Conservation (phyloP, 2,113 vertebrate species). For the Archilochus colubris region DNA sequence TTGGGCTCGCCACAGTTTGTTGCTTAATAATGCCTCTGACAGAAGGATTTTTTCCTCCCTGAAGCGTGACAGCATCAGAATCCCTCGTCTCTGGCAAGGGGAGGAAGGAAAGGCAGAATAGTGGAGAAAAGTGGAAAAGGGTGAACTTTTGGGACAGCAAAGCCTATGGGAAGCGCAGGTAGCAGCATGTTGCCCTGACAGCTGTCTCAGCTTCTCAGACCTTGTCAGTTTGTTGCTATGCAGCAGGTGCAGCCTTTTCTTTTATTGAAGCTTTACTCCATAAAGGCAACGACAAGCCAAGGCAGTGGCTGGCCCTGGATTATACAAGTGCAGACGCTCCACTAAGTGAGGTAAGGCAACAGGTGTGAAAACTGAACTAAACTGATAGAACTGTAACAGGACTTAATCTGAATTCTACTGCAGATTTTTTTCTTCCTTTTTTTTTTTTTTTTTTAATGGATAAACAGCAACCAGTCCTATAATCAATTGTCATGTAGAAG, state of each 20-base stretch:
- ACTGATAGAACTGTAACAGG: conserved; percentile 49
- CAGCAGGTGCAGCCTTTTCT: conserved; percentile 81
- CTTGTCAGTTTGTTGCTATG: conserved; percentile 77
- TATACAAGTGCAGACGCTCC: conserved; percentile 79
- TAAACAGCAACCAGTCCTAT: conserved; percentile 32
- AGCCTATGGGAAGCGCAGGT: conserved; percentile 82
- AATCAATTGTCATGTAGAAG: conserved; percentile 22
- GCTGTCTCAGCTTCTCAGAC: conserved; percentile 81
- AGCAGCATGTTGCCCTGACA: conserved; percentile 77
- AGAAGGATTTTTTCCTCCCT: conserved; percentile 76
- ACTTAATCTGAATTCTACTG: conserved; percentile 64
- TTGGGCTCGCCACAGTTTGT: conserved; percentile 73
- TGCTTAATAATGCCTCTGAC: conserved; percentile 80
- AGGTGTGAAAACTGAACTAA: conserved; percentile 76
- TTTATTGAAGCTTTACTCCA: conserved; percentile 76
- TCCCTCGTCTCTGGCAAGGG: conserved; percentile 57
- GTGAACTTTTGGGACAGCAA: conserved; percentile 69
- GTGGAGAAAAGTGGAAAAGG: conserved; percentile 68
- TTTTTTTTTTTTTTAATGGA: neutral
- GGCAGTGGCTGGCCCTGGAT: conserved; percentile 81
- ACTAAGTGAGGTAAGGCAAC: conserved; percentile 84
- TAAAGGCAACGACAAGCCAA: conserved; percentile 78
- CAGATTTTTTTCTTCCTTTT: neutral
- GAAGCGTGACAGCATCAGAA: conserved; percentile 75
- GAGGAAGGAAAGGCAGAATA: conserved; percentile 69